phyloP scores from a whole-genome alignment of 1,140 invertebrate species.

The Cydia strobilella region DNA sequence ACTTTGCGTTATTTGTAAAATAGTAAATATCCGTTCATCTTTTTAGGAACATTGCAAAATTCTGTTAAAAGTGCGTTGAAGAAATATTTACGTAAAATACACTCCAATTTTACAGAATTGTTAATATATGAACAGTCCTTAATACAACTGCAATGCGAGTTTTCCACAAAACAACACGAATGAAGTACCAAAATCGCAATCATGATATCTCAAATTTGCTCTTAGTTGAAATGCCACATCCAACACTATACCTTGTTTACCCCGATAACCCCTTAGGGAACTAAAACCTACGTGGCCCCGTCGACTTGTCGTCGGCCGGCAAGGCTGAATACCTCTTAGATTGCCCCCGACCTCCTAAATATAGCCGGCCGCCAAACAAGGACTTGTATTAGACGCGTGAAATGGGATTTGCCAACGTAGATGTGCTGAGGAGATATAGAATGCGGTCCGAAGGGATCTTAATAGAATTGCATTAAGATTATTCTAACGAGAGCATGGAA shows the following conservation, averaged over 20 bases:
- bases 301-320: conserved; percentile 56
- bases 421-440: conserved; percentile 35
- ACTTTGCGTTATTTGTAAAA: conserved; percentile 29
- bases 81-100: background rate
- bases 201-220: conserved; percentile 40
- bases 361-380: conserved; percentile 70
- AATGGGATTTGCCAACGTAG: conserved; percentile 66
- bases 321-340: conserved; percentile 75
- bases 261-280: conserved; percentile 56
- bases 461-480: conserved; percentile 55
- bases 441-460: conserved; percentile 61
- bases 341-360: conserved; percentile 72
- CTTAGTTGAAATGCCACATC: conserved; percentile 34
- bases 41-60: background rate
- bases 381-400: conserved; percentile 66
- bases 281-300: conserved; percentile 62
- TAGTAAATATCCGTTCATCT: background rate
- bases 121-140: background rate
- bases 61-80: background rate
- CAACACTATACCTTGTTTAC: conserved; percentile 37
- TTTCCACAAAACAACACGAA: background rate
- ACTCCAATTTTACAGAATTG: no score
- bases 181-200: background rate
- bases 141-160: background rate
- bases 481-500: conserved; percentile 18